Evolutionary conservation across 1,140 invertebrate species (phyloP), one percentile per base, ranked within the genome.

Genomic region (Eriocheir sinensis): DNA sequence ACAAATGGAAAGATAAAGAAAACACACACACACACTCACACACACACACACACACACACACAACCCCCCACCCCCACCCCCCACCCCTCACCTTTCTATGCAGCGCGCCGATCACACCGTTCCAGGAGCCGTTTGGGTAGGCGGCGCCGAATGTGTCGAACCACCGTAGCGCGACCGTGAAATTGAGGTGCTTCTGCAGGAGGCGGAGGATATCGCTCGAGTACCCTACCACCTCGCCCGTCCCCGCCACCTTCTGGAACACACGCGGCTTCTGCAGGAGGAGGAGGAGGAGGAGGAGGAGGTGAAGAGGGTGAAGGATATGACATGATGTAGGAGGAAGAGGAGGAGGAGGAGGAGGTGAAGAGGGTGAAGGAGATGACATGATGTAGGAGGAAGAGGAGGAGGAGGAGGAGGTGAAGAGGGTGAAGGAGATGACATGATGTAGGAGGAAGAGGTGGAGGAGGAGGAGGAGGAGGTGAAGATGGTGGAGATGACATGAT

Each of bases 21-120:
- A 89, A 30, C 86, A 89, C 17, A 0, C 88, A 89, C 88, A 6
- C 88, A 89, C 40, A 0, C 3, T 38, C 0, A 89, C 86, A 89
- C 3, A 88, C 85, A 88, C 85, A 8, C 85, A 88, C 8, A 88
- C 85, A 88, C 8, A 88, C 85, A 88, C 8, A 88, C 85, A 36
- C 85, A 40, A 32, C 15, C 86, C 3, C 9, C 27, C 34, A 40
- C 15, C 8, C 32, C 0, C 60, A 72, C 60, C 60, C 60, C 60
- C 60, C 12, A 72, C 60, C 4, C 34, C 85, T 40, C 21, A 91
- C 89, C 89, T 91, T 91, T 21, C 53, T 72, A 72, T 8, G 34
- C 0, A 91, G 89, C n/a, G 89, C 41, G 0, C 89, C 89, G 17
- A 91, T 91, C 6, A 91, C 48, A 30, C 89, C 89, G 30, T 91